Base-by-base conservation (phyloP, 2,113 vertebrate genomes). In the Benitochromis conjunctus region DNA sequence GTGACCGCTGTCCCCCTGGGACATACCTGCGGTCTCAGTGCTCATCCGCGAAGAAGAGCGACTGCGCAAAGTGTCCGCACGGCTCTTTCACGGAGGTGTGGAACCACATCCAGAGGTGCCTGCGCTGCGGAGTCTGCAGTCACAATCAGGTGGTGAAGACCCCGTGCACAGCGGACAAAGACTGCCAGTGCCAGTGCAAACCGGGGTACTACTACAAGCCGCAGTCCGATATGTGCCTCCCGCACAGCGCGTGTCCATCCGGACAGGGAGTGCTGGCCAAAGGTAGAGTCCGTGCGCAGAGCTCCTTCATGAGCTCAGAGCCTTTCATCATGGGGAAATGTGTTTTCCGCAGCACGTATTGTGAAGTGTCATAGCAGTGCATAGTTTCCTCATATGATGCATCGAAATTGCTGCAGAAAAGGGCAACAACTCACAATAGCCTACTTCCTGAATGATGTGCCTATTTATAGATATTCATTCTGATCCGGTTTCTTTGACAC, bases 11-110 rank as follows among this genome's bases (percentile, higher is more conserved):
- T 7, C 79, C 92, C 0, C 94, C 96, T 0, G 96, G 96, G 0
- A 55, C 10, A 0, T 90, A 85, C 51, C 82, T 95, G 80, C 62
- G 34, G 3, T 3, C 62, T 0, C 66, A 82, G 81, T 96, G 96
- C 89, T 92, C 92, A 9, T 5, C 81, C 1, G 66, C 14, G 10
- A 6, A 3, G 0, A n/a, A 8, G 9, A 95, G 89, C 31, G 41
- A 31, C 1, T 96, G 96, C 78, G 82, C 66, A 1, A 62, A 11
- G 7, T 96, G 96, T 51, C 89, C 86, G 1, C 0, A 10, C 1
- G 92, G 93, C 4, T 91, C 94, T 4, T 96, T 86, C 90, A 96
- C 96, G 3, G 88, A 89, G 87, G 78, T 90, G 26, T 96, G 94
- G 95, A 96, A 96, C 79, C 87, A 94, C 85, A 88, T 96, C 9